phyloP scores from a whole-genome alignment of 2,888 invertebrate species.

The Tryphoninae sp. region DNA sequence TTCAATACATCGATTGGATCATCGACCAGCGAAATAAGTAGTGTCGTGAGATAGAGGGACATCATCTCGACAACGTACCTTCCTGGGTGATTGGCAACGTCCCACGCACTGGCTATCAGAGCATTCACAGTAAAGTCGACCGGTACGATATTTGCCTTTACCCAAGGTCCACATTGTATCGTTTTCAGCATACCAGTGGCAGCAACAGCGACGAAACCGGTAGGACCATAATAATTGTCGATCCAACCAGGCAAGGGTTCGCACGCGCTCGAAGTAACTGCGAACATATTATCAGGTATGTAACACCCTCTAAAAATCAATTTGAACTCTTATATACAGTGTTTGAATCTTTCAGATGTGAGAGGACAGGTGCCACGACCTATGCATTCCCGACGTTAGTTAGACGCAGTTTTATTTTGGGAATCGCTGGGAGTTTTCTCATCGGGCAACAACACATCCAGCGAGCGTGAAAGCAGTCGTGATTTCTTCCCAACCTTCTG shows the following conservation, averaged over 20 bases:
- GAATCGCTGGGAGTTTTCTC: neutral
- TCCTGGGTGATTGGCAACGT: conserved; percentile 79
- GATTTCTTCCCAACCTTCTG: conserved; percentile 31
- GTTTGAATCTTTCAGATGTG: neutral
- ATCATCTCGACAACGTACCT: conserved; percentile 66
- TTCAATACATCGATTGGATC: neutral
- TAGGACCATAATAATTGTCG: conserved; percentile 91
- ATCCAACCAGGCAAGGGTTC: conserved; percentile 88
- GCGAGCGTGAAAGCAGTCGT: conserved; percentile 46
- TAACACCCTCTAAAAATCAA: neutral
- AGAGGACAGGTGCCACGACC: neutral
- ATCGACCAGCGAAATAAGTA: no score
- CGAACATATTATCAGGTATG: neutral
- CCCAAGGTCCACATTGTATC: conserved; percentile 84
- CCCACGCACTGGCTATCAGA: conserved; percentile 86
- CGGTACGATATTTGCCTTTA: conserved; percentile 89
- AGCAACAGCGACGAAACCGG: conserved; percentile 84
- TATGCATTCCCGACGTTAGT: neutral
- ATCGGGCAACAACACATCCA: conserved; percentile 60
- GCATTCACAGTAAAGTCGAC: conserved; percentile 89
- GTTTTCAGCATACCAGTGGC: conserved; percentile 87
- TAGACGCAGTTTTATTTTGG: neutral
- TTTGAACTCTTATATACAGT: neutral
- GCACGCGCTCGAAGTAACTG: conserved; percentile 84
- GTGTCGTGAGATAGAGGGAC: neutral